phyloP scores from a whole-genome alignment of 2,113 vertebrate species.

The Sturnus vulgaris region DNA sequence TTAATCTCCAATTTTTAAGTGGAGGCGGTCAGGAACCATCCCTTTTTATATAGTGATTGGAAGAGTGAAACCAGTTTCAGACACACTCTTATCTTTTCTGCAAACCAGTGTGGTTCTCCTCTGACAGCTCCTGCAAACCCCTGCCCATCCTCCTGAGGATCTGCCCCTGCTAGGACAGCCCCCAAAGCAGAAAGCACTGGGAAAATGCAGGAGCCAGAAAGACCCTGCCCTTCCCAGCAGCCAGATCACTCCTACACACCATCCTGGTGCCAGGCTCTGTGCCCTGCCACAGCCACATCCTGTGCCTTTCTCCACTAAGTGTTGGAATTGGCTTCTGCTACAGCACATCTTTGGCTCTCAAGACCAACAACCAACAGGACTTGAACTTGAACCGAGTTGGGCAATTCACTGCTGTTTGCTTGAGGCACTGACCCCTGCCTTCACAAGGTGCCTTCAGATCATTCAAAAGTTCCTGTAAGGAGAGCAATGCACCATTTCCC shows the following conservation, averaged over 20 bases:
- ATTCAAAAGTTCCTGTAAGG: background rate
- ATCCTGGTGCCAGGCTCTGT: background rate
- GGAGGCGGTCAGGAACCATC: background rate
- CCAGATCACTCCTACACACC: background rate
- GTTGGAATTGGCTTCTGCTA: background rate
- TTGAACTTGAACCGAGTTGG: background rate
- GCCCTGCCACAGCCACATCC: background rate
- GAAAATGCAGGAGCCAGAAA: background rate
- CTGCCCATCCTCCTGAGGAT: accelerated
- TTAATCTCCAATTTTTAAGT: background rate
- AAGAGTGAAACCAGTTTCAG: background rate
- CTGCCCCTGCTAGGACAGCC: accelerated
- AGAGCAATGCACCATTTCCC: accelerated
- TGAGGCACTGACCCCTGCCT: background rate
- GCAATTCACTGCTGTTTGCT: background rate
- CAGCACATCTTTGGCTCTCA: accelerated
- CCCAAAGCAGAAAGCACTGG: accelerated
- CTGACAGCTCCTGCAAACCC: background rate
- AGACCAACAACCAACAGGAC: background rate
- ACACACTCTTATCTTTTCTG: background rate
- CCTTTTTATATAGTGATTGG: background rate
- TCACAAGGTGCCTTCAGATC: background rate
- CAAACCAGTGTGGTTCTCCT: background rate
- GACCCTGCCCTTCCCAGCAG: background rate
- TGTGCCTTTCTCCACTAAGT: background rate